A percentile compares a stretch with the other conserved stretches of the same genome.
These are phyloP conservation scores for Thryonomys swinderianus DNA, from an alignment of 2,113 vertebrate species.

Conservation along the genomic window DNA sequence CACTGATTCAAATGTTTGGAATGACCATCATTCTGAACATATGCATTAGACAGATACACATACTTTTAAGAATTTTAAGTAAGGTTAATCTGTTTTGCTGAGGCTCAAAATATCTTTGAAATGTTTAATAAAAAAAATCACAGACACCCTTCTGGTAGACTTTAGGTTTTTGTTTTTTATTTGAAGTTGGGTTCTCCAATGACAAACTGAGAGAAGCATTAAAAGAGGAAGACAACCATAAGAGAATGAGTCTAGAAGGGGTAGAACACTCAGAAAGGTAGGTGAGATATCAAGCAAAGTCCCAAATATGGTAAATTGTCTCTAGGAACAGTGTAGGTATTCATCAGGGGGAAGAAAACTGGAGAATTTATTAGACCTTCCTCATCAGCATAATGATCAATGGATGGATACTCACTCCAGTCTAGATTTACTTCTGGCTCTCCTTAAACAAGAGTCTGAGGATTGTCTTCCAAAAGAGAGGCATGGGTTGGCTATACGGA, in stretches of 20 bases:
- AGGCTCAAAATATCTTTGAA: slow-evolving; percentile 18
- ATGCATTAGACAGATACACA: slow-evolving; percentile 2
- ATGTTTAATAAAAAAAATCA: slow-evolving; percentile 32
- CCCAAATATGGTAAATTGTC: neutral
- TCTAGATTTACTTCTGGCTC: neutral
- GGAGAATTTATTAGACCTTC: neutral
- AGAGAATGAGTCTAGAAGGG: neutral
- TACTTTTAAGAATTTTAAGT: slow-evolving; percentile 40
- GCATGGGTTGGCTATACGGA: neutral
- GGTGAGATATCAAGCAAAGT: neutral
- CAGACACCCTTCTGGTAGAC: neutral
- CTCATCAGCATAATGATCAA: neutral
- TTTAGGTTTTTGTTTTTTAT: neutral
- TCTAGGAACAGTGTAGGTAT: neutral
- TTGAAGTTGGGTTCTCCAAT: slow-evolving; percentile 42
- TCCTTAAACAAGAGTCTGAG: neutral
- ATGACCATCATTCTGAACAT: neutral
- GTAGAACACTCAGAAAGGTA: neutral
- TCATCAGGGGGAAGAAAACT: neutral
- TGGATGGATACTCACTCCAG: neutral
- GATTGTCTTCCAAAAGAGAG: slow-evolving; percentile 13
- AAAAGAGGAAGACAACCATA: neutral
- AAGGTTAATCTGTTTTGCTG: slow-evolving; percentile 11
- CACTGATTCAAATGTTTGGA: slow-evolving; percentile 2
- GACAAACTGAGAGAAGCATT: slow-evolving; percentile 15